Evolutionary conservation across 1,140 invertebrate species (phyloP).

Genomic region (Arctopsyche grandis): DNA sequence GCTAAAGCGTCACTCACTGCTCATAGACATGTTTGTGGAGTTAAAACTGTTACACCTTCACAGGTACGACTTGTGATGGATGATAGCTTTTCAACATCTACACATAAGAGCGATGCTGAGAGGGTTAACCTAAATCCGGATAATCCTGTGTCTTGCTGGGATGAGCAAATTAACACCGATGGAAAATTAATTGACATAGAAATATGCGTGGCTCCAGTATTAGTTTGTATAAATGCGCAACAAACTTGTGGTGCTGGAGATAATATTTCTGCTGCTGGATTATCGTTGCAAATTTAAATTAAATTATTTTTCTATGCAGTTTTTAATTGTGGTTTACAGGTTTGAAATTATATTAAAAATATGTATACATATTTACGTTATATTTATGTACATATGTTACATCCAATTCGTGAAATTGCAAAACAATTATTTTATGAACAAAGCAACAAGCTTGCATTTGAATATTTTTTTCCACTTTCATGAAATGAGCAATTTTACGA

Average conservation of each 20-base stretch:
- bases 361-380: too few species aligned
- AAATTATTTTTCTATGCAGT: neutral
- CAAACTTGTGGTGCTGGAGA: conserved; percentile 90
- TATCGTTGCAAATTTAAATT: conserved; percentile 77
- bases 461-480: too few species aligned
- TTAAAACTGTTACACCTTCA: conserved; percentile 74
- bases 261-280: conserved; percentile 87
- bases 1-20: conserved; percentile 88
- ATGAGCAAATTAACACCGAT: conserved; percentile 68
- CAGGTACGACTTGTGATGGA: conserved; percentile 82
- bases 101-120: conserved; percentile 63
- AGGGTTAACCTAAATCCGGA: conserved; percentile 74
- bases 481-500: too few species aligned
- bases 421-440: too few species aligned
- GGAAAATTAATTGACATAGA: conserved; percentile 66
- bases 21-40: conserved; percentile 87
- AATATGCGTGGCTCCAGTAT: conserved; percentile 85
- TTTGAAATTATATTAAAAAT: too few species aligned
- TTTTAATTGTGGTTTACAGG: neutral
- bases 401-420: too few species aligned
- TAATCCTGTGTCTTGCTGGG: conserved; percentile 86
- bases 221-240: conserved; percentile 84
- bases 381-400: too few species aligned
- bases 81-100: conserved; percentile 84
- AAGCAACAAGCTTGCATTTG: too few species aligned